A percentile compares a stretch with the other conserved stretches of the same genome.
phyloP scores from a whole-genome alignment of 2,888 invertebrate genomes.

The Tanypteryx hageni region DNA sequence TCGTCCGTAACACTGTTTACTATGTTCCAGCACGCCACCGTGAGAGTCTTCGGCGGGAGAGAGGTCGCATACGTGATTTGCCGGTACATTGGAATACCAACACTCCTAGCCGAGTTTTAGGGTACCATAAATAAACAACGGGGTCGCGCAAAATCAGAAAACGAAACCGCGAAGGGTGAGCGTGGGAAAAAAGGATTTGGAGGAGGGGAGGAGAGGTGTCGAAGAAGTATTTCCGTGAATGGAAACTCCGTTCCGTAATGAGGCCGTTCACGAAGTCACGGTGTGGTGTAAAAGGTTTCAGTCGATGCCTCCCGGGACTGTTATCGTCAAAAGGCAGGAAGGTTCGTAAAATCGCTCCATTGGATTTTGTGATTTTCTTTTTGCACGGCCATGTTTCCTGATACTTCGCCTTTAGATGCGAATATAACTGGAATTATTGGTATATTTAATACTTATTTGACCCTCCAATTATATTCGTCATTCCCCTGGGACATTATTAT shows the following conservation, averaged over 20 bases:
- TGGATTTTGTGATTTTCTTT: not conserved
- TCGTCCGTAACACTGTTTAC: not conserved
- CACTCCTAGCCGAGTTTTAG: no score
- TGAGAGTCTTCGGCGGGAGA: not conserved
- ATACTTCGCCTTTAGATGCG: no score
- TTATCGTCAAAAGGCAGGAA: not conserved
- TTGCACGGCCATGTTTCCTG: no score
- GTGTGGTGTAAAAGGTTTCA: not conserved
- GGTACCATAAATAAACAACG: not conserved
- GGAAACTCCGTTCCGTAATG: not conserved
- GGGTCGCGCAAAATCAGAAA: not conserved
- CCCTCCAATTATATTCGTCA: no score
- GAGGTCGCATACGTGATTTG: not conserved
- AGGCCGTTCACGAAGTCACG: slow-evolving; percentile 1
- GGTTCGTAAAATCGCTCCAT: not conserved
- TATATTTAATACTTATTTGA: no score
- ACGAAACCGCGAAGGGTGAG: not conserved
- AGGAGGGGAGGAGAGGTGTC: not conserved
- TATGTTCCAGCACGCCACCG: not conserved
- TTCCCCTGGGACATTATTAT: no score
- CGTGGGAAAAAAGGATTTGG: not conserved
- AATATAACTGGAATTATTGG: no score
- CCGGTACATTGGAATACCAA: not conserved
- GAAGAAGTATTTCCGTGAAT: not conserved
- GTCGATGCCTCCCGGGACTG: not conserved